These are phyloP conservation scores for Ylistrum balloti DNA, from an alignment of 1,140 invertebrate species.

Conservation along the genomic window DNA sequence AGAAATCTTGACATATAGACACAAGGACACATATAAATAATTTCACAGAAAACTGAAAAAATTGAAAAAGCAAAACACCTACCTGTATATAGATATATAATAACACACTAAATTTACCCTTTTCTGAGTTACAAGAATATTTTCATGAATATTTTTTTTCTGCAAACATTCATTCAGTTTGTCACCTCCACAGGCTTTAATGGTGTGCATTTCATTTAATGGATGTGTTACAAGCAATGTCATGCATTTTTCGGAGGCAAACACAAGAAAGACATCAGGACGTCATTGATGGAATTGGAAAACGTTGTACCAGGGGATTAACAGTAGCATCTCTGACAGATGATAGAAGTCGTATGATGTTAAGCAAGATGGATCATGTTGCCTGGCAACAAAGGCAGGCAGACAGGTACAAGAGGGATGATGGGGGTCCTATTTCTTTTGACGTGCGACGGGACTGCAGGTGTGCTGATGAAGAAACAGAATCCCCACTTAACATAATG, in stretches of 20 bases:
- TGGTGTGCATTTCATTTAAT: constrained; percentile 29
- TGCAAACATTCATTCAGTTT: not conserved
- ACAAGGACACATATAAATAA: too few species aligned
- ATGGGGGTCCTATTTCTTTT: constrained; percentile 3
- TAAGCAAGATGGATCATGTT: constrained; percentile 15
- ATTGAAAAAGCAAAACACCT: not conserved
- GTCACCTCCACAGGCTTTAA: not conserved
- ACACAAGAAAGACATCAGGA: constrained; percentile 14
- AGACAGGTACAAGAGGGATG: constrained; percentile 21
- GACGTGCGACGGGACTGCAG: not conserved
- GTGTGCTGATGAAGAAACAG: constrained; percentile 24
- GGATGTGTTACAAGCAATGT: not conserved
- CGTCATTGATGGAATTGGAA: constrained; percentile 18
- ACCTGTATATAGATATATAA: not conserved
- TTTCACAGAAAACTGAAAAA: too few species aligned
- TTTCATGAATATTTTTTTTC: not conserved
- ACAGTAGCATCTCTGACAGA: constrained; percentile 2
- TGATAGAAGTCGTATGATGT: not conserved
- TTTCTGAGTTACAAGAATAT: not conserved
- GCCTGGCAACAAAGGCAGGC: not conserved
- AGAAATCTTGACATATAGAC: too few species aligned
- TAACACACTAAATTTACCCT: not conserved
- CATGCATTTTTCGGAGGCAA: not conserved
- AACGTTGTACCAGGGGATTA: constrained; percentile 10
- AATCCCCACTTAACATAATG: constrained; percentile 34